Base-by-base conservation (phyloP, 1,140 invertebrate genomes). In the Trichonephila clavipes region DNA sequence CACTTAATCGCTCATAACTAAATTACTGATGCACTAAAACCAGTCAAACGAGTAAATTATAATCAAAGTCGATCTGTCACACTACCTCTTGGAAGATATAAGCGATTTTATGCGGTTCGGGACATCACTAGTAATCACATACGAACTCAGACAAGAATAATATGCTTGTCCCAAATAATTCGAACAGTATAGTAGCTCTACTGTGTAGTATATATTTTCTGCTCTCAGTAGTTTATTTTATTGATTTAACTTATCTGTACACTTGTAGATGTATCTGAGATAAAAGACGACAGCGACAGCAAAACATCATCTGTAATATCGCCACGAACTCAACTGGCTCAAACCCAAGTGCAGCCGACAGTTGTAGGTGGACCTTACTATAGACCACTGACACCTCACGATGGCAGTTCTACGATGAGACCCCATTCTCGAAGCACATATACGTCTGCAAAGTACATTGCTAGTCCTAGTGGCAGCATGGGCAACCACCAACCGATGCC, bases 211-310 rank as follows among this genome's bases (percentile, higher is more conserved):
- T 7, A 7, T 51, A n/a, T 51, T 51, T 51, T 51, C 7, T 51
- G 51, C 51, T 51, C 0, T 51, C 51, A 51, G 51, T 51, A 51
- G 51, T 51, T 10, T 12, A 51, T 51, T 51, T 51, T 1, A 3
- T 82, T 82, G 3, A 82, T n/a, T 51, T 8, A 5, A 83, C 18
- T 18, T 58, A 18, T 28, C n/a, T 34, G 6, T 51, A 51, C 59
- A 24, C 16, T 77, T 72, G 10, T 51, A 92, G 91, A 92, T 62
- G 59, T 72, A 18, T 92, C 91, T 18, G 91, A 92, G 12, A 40
- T 62, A 18, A 92, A 87, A 72, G 91, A 92, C 19, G 91, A 92
- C 51, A 92, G 62, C 44, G 91, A 92, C 61, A 92, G 91, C 51
- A 92, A 92, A 40, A 87, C 62, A 19, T 92, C 91, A 0, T 58